Evolutionary conservation across 2,797 vertebrate species (phyloP), one percentile per base, ranked within the genome.

Genomic region (Dipus sagitta): DNA sequence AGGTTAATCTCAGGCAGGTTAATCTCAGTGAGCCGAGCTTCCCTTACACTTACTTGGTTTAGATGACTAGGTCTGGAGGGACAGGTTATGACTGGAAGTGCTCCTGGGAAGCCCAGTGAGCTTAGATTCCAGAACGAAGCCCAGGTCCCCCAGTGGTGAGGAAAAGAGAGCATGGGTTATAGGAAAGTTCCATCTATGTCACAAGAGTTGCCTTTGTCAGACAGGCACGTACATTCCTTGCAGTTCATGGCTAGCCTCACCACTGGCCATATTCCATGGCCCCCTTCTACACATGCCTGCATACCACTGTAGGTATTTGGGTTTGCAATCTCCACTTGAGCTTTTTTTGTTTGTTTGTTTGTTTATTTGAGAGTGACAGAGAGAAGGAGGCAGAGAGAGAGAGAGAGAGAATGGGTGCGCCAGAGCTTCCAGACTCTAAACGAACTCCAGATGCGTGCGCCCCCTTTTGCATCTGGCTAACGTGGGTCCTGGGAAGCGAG

Each of bases 41-140:
- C 47, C 42, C n/a, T 78, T 30, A 5, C 24, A 7, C 65, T 74
- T 47, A 26, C 70, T 47, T 74, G 3, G 38, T 84, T 79, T 74
- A 64, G 52, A 26, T 60, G 24, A 67, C 34, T 91, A 64, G 34
- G 38, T 79, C 86, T 72, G 62, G 65, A 62, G 71, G 52, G 92
- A 28, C 71, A 65, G 70, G 72, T 79, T 62, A 26, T 83, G 79
- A 80, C 52, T 80, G 23, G 79, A 90, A 72, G 62, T 86, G 42
- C 42, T 64, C 38, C 76, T 92, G 72, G 83, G 72, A 91, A 81
- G 54, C 81, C 80, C 84, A 47, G 34, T 18, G 64, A 84, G 52
- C 26, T 72, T 28, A 20, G 10, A 67, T 72, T 68, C 79, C 84
- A 93, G 90, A 28, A 62, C 86, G 42, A 60, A 26, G 72, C 67